Evolutionary conservation across 2,113 vertebrate species (phyloP).

Genomic region (Phocoena phocoena): DNA sequence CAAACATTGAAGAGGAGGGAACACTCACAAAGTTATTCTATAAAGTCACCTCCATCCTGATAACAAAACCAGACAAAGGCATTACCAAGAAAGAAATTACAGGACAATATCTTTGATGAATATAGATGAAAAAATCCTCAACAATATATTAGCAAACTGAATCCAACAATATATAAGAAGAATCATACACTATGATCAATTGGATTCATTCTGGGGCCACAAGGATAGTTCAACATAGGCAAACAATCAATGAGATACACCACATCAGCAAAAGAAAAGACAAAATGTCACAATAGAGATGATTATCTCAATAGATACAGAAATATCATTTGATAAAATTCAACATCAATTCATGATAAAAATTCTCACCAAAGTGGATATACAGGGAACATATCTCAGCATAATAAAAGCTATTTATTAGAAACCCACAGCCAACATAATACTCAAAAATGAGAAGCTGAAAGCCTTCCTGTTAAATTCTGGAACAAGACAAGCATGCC

Average conservation of each 20-base stretch:
- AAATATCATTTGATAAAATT: neutral
- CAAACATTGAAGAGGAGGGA: too few relatives aligned
- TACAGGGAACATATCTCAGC: neutral
- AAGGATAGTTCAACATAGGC: neutral
- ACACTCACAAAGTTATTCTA: neutral
- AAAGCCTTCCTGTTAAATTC: neutral
- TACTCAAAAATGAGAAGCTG: neutral
- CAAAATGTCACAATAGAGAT: neutral
- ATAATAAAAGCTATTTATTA: neutral
- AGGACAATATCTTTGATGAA: neutral
- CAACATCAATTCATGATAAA: neutral
- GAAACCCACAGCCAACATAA: neutral
- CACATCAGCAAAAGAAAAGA: neutral
- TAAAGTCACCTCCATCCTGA: neutral
- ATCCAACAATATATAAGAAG: neutral
- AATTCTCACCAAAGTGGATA: neutral
- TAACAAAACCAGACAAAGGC: neutral
- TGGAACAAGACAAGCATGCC: neutral
- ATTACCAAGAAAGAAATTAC: neutral
- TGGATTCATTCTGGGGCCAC: neutral
- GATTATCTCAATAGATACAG: neutral
- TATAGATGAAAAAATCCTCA: neutral
- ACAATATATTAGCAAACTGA: neutral
- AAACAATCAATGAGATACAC: neutral
- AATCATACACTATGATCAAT: neutral